Conservation (phyloP, 2,113 vertebrate genomes). For the Eolophus roseicapilla region DNA sequence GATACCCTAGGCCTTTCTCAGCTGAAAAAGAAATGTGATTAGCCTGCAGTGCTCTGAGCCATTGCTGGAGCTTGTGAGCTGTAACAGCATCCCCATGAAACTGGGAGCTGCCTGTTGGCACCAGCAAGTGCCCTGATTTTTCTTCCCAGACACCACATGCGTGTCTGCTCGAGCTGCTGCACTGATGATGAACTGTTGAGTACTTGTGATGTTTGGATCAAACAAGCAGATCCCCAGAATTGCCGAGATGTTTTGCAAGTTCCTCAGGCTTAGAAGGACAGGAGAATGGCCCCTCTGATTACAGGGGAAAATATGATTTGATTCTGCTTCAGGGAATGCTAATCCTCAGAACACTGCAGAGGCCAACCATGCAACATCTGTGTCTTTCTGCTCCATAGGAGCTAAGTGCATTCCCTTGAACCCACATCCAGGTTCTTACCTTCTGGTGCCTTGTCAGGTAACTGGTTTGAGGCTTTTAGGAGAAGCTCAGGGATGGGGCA, state of each 20-base stretch:
- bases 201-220: background rate
- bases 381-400: background rate
- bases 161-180: background rate
- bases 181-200: background rate
- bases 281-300: background rate
- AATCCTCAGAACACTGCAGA: background rate
- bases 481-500: background rate
- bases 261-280: background rate
- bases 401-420: background rate
- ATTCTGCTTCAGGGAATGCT: background rate
- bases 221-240: background rate
- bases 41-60: background rate
- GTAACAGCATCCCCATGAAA: background rate
- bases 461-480: background rate
- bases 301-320: background rate
- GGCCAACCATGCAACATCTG: background rate
- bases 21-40: background rate
- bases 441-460: background rate
- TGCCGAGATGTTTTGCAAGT: background rate
- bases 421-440: background rate
- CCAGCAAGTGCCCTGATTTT: background rate
- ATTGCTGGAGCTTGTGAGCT: background rate
- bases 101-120: conserved; percentile 21
- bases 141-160: background rate
- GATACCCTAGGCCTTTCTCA: background rate